Evolutionary conservation across 2,797 vertebrate genomes (phyloP), one percentile per base, ranked within the genome.

Genomic region (Onychomys arenicola): DNA sequence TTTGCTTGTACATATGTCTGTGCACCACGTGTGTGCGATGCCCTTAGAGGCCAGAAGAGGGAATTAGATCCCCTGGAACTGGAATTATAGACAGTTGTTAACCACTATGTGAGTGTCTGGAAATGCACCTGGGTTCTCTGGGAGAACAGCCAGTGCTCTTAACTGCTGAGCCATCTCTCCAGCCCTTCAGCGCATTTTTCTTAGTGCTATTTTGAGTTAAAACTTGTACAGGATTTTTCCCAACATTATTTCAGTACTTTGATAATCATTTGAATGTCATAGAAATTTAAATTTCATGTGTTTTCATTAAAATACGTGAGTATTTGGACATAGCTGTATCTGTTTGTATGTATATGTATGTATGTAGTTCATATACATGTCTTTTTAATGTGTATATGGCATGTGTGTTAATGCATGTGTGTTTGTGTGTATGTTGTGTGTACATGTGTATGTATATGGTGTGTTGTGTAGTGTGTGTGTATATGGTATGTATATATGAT

Each of bases 181-280:
- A n/a, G 17, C 11, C 82, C 61, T 71, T 8, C 12, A 76, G 14
- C 32, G 32, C 37, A 27, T 52, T 71, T 4, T 69, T 46, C 57
- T 55, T 25, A 63, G 63, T 52, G 52, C 46, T 46, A 81, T 94
- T 94, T 89, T 32, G 75, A 91, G 84, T 65, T 63, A 77, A 85
- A 89, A 43, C 34, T 6, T 2, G 1, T 88, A 37, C 37, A 46
- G 89, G 37, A 5, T 5, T 21, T 27, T 96, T 93, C 65, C 67
- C 69, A 86, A 63, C 67, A 71, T 32, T 46, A 73, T 29, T 71
- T 88, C n/a, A 73, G 85, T 19, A 46, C 67, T 57, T 23, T 73
- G 14, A 73, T 57, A 37, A 25, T 37, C 71, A 71, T 87, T n/a
- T 91, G 37, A 89, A 10, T 88, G 71, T 29, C 23, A 69, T 25